Evolutionary conservation across 1,140 invertebrate genomes (phyloP).

Genomic region (Dendroctonus ponderosae): DNA sequence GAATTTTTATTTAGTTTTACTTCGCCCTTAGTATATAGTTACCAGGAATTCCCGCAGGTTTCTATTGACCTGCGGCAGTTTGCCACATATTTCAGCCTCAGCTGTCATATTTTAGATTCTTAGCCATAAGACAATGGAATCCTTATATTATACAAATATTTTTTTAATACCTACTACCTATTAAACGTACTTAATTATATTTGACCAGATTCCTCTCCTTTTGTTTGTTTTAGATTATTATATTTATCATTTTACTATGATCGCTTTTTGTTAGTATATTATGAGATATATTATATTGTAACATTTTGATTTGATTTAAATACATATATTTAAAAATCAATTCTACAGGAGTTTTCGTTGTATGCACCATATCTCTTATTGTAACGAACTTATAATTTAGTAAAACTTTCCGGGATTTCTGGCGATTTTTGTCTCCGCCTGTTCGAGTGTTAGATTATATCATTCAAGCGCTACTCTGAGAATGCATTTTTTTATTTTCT

Average conservation of each 20-base stretch:
- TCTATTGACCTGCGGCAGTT: slow-evolving; percentile 33
- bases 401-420: no score
- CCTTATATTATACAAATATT: slow-evolving; percentile 35
- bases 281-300: slow-evolving; percentile 38
- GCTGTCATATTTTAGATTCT: slow-evolving; percentile 19
- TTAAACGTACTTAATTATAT: slow-evolving; percentile 36
- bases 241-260: slow-evolving; percentile 38
- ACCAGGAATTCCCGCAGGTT: slow-evolving; percentile 35
- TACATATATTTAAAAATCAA: slow-evolving; percentile 20
- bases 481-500: no score
- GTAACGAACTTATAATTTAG: no score
- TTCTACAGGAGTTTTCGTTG: neutral
- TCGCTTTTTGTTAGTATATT: slow-evolving; percentile 39
- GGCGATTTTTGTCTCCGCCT: no score
- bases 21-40: slow-evolving; percentile 39
- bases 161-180: slow-evolving; percentile 27
- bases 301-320: slow-evolving; percentile 41
- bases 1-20: slow-evolving; percentile 37
- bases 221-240: slow-evolving; percentile 25
- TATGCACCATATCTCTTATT: no score
- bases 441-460: no score
- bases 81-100: slow-evolving; percentile 31
- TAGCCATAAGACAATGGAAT: slow-evolving; percentile 25
- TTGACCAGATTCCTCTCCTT: slow-evolving; percentile 26
- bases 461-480: no score